A percentile compares a stretch with the other conserved stretches of the same genome.
phyloP scores from a whole-genome alignment of 2,888 invertebrate species.

The Mellilla xanthometata region DNA sequence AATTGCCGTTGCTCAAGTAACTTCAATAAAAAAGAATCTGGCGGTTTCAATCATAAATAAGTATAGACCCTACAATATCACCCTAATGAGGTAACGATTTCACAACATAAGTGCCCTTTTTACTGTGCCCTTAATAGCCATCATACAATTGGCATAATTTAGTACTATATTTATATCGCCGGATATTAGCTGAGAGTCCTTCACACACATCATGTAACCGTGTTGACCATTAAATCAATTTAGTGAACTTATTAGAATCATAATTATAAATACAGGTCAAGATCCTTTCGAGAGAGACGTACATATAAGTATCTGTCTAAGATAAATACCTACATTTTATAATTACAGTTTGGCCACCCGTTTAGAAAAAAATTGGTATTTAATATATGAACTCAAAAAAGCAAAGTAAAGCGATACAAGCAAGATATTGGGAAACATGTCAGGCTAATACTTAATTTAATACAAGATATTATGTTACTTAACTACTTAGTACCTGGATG shows the following conservation, averaged over 20 bases:
- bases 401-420: too few relatives aligned
- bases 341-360: too few relatives aligned
- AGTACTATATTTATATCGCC: conserved; percentile 8
- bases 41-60: neutral
- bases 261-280: conserved; percentile 26
- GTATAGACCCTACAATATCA: conserved; percentile 21
- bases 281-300: conserved; percentile 17
- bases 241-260: conserved; percentile 21
- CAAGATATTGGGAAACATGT: too few relatives aligned
- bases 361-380: too few relatives aligned
- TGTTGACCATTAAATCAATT: conserved; percentile 22
- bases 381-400: too few relatives aligned
- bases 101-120: conserved; percentile 12
- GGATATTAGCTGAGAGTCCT: conserved; percentile 21
- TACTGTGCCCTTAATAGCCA: conserved; percentile 10
- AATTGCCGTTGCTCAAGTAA: too few relatives aligned
- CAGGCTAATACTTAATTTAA: too few relatives aligned
- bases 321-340: too few relatives aligned
- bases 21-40: neutral
- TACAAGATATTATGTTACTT: too few relatives aligned
- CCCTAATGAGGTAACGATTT: conserved; percentile 40
- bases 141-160: conserved; percentile 25
- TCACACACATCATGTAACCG: conserved; percentile 23
- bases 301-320: neutral
- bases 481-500: too few relatives aligned